A percentile compares a stretch with the other conserved stretches of the same genome.
Evolutionary conservation across 2,797 vertebrate species (phyloP).

Genomic region (Rhabdomys pumilio): DNA sequence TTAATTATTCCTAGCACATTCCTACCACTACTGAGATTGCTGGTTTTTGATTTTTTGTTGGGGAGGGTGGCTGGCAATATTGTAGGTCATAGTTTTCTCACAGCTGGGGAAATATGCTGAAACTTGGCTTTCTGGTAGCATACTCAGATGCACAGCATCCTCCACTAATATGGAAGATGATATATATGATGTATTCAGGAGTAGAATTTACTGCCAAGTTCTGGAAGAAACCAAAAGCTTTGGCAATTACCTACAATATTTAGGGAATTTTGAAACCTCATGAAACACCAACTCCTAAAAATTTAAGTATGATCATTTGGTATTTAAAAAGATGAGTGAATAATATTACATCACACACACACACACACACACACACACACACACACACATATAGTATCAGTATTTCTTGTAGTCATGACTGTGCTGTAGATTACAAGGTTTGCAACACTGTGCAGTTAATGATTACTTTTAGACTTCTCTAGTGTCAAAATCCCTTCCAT

Average conservation of each 20-base stretch:
- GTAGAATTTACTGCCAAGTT: background rate
- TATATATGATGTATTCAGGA: background rate
- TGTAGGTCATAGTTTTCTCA: background rate
- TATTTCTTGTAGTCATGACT: background rate
- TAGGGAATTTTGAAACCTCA: background rate
- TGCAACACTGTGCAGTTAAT: background rate
- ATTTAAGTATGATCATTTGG: background rate
- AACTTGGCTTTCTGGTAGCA: background rate
- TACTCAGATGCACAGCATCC: background rate
- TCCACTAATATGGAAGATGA: background rate
- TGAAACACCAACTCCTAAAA: background rate
- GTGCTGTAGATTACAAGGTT: background rate
- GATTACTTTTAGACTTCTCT: no score
- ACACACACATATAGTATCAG: no score
- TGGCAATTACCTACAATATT: background rate
- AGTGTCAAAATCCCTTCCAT: background rate
- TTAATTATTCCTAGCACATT: background rate
- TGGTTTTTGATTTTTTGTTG: background rate
- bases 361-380: no score
- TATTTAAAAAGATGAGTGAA: background rate
- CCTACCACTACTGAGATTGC: background rate
- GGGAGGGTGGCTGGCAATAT: no score
- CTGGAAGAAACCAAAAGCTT: background rate
- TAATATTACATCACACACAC: background rate
- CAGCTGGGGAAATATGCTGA: background rate